Percentiles rank a stretch among this genome's conserved stretches.
These are phyloP conservation scores for Heterodera schachtii DNA, from an alignment of 1,140 invertebrate species.

Conservation along the genomic window DNA sequence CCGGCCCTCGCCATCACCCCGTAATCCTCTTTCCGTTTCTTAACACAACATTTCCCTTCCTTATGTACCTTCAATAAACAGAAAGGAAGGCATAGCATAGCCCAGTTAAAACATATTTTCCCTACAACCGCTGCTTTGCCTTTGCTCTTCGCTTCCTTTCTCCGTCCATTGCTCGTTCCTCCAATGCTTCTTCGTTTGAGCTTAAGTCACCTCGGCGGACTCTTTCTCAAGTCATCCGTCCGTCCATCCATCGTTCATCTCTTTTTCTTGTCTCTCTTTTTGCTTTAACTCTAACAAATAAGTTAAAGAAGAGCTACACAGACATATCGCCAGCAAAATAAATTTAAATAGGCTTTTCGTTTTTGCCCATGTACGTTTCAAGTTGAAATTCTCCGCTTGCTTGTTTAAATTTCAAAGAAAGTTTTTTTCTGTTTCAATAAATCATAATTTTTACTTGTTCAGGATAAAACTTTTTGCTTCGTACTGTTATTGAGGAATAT, in stretches of 20 bases:
- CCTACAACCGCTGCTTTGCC: not conserved
- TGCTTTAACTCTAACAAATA: too few species aligned
- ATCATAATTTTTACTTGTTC: too few species aligned
- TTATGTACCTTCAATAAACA: not conserved
- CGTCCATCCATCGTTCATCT: too few species aligned
- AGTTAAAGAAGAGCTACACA: too few species aligned
- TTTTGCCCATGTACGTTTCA: too few species aligned
- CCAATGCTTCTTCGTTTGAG: not conserved
- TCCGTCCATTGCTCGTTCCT: not conserved
- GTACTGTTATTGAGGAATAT: conserved; percentile 27
- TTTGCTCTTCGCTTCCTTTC: not conserved
- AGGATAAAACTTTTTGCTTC: too few species aligned
- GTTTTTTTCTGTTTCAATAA: too few species aligned
- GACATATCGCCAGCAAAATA: too few species aligned
- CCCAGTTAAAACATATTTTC: not conserved
- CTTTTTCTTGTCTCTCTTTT: too few species aligned
- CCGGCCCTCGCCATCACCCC: not conserved
- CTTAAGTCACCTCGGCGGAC: not conserved
- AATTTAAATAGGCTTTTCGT: too few species aligned
- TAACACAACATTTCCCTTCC: not conserved
- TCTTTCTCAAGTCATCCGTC: not conserved
- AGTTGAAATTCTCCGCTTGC: too few species aligned
- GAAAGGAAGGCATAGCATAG: not conserved
- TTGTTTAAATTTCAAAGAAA: too few species aligned
- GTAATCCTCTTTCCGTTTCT: not conserved